Evolutionary conservation across 1,140 invertebrate species (phyloP).

Genomic region (Drosophila orena): DNA sequence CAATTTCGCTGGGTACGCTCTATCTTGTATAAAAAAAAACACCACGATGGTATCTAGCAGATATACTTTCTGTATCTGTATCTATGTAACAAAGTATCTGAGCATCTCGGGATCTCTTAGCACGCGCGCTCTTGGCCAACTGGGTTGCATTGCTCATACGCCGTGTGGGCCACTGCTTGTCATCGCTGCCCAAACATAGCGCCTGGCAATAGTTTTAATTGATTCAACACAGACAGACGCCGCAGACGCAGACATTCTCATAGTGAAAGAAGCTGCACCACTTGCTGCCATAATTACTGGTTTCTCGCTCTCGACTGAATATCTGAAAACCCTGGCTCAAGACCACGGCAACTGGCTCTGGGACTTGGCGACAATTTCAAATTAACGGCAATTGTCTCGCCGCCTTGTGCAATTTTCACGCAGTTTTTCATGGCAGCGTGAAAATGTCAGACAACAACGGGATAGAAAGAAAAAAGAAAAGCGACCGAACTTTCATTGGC

Average conservation of each 20-base stretch:
- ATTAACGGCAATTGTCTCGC: constrained; percentile 81
- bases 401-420: constrained; percentile 77
- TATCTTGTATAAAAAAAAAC: constrained; percentile 1
- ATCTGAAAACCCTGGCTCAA: constrained; percentile 18
- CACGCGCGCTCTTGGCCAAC: constrained; percentile 59
- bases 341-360: constrained; percentile 21
- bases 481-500: constrained; percentile 25
- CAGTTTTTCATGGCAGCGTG: constrained; percentile 71
- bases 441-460: constrained; percentile 53
- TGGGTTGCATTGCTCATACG: constrained; percentile 67
- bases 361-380: constrained; percentile 77
- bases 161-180: constrained; percentile 49
- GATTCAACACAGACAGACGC: constrained; percentile 60
- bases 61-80: constrained; percentile 35
- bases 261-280: constrained; percentile 80
- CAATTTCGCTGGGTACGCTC: constrained; percentile 64
- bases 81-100: not conserved
- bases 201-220: constrained; percentile 79
- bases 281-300: constrained; percentile 73
- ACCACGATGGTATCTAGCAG: constrained; percentile 19
- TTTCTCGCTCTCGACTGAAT: constrained; percentile 39
- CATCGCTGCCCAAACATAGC: constrained; percentile 77
- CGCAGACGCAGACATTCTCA: constrained; percentile 35
- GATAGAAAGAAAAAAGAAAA: constrained; percentile 50
- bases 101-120: constrained; percentile 14